These are phyloP conservation scores for Lepidocyrtinus sp. DNA, from an alignment of 2,888 invertebrate species.

Conservation along the genomic window DNA sequence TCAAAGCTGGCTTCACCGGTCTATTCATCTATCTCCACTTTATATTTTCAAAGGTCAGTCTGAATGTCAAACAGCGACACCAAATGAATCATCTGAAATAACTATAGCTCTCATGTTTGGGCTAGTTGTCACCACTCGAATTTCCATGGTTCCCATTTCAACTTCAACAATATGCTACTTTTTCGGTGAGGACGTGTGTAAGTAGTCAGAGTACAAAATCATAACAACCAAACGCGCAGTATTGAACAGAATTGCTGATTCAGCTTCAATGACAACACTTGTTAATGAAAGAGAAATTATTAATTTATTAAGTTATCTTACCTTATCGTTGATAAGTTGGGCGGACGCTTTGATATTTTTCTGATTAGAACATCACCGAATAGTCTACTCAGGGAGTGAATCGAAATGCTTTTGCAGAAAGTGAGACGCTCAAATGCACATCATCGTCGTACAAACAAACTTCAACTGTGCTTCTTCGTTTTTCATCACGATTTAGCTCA, in stretches of 20 bases:
- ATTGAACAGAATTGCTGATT: no score
- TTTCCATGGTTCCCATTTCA: not conserved
- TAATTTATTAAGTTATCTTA: not conserved
- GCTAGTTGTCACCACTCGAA: not conserved
- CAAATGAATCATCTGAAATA: not conserved
- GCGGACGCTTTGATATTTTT: not conserved
- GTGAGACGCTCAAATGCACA: not conserved
- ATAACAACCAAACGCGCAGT: not conserved
- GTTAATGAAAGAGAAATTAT: not conserved
- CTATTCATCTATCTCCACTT: no score
- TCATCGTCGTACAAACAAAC: not conserved
- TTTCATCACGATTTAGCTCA: not conserved
- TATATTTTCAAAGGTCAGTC: not conserved
- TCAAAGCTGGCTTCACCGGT: no score
- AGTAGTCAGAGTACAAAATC: not conserved
- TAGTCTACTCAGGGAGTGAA: not conserved
- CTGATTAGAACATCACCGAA: not conserved
- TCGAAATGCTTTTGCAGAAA: not conserved
- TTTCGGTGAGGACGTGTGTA: no score
- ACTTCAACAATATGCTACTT: not conserved
- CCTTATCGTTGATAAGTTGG: not conserved
- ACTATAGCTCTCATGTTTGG: not conserved
- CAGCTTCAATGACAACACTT: not conserved
- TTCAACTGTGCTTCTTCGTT: not conserved
- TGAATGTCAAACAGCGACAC: not conserved